These are phyloP conservation scores for Melangyna quadrimaculata DNA, from an alignment of 2,888 invertebrate species.

Conservation along the genomic window DNA sequence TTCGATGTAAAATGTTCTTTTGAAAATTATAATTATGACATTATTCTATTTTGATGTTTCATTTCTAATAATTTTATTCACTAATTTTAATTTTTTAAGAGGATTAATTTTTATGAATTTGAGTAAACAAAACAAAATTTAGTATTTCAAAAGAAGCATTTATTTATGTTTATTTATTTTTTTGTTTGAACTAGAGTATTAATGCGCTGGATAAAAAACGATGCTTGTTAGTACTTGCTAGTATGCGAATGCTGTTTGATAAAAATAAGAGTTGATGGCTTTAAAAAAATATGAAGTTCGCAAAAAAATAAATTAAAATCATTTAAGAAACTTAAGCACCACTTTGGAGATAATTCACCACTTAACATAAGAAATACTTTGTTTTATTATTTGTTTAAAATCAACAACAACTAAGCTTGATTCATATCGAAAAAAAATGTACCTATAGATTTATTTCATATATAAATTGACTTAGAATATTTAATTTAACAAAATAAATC, in stretches of 20 bases:
- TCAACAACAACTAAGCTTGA: not conserved
- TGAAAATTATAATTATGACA: not conserved
- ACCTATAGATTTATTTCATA: not conserved
- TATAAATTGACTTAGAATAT: not conserved
- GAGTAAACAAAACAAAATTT: not conserved
- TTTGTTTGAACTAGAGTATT: not conserved
- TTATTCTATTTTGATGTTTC: not conserved
- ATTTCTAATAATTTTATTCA: not conserved
- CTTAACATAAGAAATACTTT: slow-evolving; percentile 10
- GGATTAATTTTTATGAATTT: not conserved
- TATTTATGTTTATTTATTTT: not conserved
- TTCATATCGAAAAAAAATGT: not conserved
- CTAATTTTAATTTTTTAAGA: not conserved
- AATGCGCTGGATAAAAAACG: not conserved
- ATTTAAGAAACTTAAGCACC: not conserved
- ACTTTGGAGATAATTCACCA: slow-evolving; percentile 9
- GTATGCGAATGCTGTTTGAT: slow-evolving; percentile 23
- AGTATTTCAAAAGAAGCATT: not conserved
- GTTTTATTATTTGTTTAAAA: not conserved
- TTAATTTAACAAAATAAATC: not conserved
- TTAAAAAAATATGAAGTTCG: not conserved
- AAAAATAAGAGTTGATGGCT: not conserved
- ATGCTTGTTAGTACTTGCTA: not conserved
- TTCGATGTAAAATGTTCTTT: slow-evolving; percentile 20
- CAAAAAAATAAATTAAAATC: not conserved